These are phyloP conservation scores for Pararge aegeria DNA, from an alignment of 1,140 invertebrate genomes.

Conservation along the genomic window DNA sequence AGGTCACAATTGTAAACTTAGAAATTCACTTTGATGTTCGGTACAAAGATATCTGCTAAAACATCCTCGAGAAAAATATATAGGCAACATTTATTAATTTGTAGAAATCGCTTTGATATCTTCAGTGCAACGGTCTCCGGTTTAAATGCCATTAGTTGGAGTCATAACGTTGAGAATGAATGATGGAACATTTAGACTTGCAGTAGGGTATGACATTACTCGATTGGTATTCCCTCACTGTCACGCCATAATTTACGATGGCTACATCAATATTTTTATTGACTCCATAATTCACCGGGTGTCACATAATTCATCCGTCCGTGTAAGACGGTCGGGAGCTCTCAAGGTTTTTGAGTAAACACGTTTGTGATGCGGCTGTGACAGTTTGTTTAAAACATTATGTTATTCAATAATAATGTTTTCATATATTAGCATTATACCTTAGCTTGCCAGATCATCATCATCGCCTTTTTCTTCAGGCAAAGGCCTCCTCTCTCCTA, in stretches of 20 bases:
- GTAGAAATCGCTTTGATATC: too few relatives aligned
- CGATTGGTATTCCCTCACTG: conserved; percentile 41
- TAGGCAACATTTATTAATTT: too few relatives aligned
- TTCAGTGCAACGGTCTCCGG: not conserved
- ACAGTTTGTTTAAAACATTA: conserved; percentile 1
- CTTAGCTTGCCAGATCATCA: too few relatives aligned
- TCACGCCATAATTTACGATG: conserved; percentile 38
- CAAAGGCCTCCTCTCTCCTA: too few relatives aligned
- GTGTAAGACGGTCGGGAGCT: conserved; percentile 22
- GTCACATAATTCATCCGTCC: conserved; percentile 55
- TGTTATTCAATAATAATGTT: not conserved
- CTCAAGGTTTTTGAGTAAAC: conserved; percentile 23
- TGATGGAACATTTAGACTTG: conserved; percentile 18
- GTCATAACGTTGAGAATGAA: conserved; percentile 15
- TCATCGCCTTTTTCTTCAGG: too few relatives aligned
- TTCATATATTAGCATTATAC: too few relatives aligned
- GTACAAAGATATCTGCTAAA: too few relatives aligned
- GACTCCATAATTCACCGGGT: conserved; percentile 43
- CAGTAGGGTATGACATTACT: conserved; percentile 23
- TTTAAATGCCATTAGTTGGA: not conserved
- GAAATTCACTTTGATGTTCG: too few relatives aligned
- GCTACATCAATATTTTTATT: conserved; percentile 46
- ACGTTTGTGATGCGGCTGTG: conserved; percentile 18
- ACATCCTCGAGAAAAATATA: too few relatives aligned
- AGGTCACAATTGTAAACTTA: too few relatives aligned